Base-by-base conservation (phyloP, 2,888 invertebrate species). In the Oconnorella tubifera region DNA sequence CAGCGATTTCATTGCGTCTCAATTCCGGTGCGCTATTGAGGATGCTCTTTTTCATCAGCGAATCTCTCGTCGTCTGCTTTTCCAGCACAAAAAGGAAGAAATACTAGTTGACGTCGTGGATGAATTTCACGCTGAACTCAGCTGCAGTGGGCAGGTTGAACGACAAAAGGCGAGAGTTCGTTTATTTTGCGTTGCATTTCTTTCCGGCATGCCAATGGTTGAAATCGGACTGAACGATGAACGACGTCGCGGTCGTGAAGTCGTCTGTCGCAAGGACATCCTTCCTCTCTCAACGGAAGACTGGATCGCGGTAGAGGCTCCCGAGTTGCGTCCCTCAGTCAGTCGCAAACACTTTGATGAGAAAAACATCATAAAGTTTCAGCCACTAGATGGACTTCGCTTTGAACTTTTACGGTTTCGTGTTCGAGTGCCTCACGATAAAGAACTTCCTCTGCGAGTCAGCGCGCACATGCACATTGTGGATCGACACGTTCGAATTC, bases 221-320 rank as follows among this genome's bases (percentile, higher is more conserved):
- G 59, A 58, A 19, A 48, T 63, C 1, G 63, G 57, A 1, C 29
- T 63, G 3, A 63, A 63, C 58, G 63, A 63, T 28, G 33, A 50
- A 48, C 3, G 63, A 25, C 57, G 50, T 3, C 31, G 29, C 3
- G 51, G 33, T 1, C 19, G 6, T 0, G 62, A 62, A 28, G 53
- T 56, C 49, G 56, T 62, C 1, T 6, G 48, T 27, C 10, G 56
- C 1, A 33, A 33, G 29, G 48, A 56, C 33, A 56, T 25, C 2
- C 10, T 40, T 23, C n/a, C 56, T n/a, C 14, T 56, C 0, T 48
- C 23, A 33, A 27, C 33, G 25, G 62, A 33, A 23, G 48, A 56
- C 32, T 58, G 59, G 59, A 58, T 58, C 10, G 59, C 33, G 27
- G 19, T 58, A 10, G 59, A 58, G 10, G 59, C 32, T 28, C 33